A percentile compares a stretch with the other conserved stretches of the same genome.
These are phyloP conservation scores for Oryzias curvinotus DNA, from an alignment of 2,113 vertebrate species.

Conservation along the genomic window DNA sequence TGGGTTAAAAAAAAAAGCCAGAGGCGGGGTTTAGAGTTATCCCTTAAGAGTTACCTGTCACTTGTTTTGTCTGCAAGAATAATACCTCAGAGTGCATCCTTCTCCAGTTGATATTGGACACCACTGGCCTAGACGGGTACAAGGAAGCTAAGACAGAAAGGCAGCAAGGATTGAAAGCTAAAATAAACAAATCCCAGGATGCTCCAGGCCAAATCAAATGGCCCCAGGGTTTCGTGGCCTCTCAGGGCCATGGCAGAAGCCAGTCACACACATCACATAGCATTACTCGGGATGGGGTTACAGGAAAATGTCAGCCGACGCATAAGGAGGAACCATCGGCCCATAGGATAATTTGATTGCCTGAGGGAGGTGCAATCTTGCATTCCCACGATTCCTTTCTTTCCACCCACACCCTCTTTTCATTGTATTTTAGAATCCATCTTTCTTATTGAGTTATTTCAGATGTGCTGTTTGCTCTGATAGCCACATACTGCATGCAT, in stretches of 20 bases:
- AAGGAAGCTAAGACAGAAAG: conserved; percentile 41
- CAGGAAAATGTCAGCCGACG: conserved; percentile 79
- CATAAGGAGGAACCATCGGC: conserved; percentile 78
- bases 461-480: conserved; percentile 52
- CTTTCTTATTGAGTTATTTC: conserved; percentile 56
- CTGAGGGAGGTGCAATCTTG: conserved; percentile 75
- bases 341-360: conserved; percentile 79
- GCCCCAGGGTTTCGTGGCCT: conserved; percentile 57
- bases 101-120: conserved; percentile 67
- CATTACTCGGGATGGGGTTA: conserved; percentile 79
- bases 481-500: conserved; percentile 27
- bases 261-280: conserved; percentile 79
- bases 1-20: conserved; percentile 38
- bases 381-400: conserved; percentile 78
- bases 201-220: conserved; percentile 58
- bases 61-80: conserved; percentile 55
- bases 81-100: conserved; percentile 54
- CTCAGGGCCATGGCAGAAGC: conserved; percentile 73
- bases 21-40: conserved; percentile 64
- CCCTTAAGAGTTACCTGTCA: conserved; percentile 65
- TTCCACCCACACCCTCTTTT: conserved; percentile 77
- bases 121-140: conserved; percentile 33
- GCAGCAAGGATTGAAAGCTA: conserved; percentile 35
- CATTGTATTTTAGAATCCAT: conserved; percentile 69
- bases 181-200: conserved; percentile 65